phyloP scores from a whole-genome alignment of 2,797 vertebrate genomes.

The Pseudochirops cupreus region DNA sequence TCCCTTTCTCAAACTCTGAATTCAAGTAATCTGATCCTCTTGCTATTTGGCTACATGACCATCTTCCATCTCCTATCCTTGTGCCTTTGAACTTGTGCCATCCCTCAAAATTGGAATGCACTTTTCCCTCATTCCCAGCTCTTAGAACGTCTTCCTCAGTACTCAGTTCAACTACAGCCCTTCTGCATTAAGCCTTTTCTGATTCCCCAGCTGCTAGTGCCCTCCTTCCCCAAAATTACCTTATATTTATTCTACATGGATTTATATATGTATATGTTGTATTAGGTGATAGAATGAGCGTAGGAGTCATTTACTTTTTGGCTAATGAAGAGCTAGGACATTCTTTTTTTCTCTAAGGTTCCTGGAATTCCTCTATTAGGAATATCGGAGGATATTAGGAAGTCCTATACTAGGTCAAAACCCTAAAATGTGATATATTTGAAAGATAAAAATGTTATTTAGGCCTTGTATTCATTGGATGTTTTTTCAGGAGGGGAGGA shows the following conservation, averaged over 20 bases:
- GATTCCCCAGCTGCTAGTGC: not conserved
- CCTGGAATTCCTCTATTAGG: not conserved
- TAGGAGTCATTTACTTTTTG: not conserved
- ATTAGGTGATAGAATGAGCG: not conserved
- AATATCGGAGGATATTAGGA: too few relatives aligned
- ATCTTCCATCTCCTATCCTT: not conserved
- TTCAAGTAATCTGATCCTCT: not conserved
- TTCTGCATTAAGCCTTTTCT: not conserved
- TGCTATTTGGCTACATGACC: not conserved
- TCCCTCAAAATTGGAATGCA: not conserved
- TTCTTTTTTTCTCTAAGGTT: not conserved
- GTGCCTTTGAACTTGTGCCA: too few relatives aligned
- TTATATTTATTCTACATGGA: not conserved
- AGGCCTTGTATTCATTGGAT: not conserved
- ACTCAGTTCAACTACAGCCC: not conserved
- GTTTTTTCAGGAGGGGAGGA: not conserved
- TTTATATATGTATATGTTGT: not conserved
- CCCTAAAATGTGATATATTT: not conserved
- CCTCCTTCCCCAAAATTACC: not conserved
- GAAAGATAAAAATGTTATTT: not conserved
- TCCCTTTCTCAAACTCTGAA: not conserved
- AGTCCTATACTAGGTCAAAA: too few relatives aligned
- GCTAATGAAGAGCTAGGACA: not conserved
- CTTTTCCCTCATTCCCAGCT: not conserved
- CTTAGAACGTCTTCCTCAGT: not conserved